Base-by-base conservation (phyloP, 1,140 invertebrate genomes). In the Drosophila dunni region DNA sequence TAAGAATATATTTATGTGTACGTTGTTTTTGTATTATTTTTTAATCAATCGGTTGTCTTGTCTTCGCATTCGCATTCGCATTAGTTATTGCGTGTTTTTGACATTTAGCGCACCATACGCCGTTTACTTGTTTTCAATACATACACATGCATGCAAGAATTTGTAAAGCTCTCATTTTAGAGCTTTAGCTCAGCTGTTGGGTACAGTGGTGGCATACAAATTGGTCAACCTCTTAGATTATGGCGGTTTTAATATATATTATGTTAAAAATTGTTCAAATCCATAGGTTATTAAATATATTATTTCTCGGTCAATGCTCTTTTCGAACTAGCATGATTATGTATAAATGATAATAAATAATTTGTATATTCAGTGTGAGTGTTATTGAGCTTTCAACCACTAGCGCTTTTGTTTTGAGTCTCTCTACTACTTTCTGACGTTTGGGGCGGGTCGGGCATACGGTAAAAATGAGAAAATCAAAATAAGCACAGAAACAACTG, bases 131-230 rank as follows among this genome's bases (percentile, higher is more conserved):
- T 20, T 29, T 72, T 73, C 68, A 29, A 29, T 29, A 61, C n/a
- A 36, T 36, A 51, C 24, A 40, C 2, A 40, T 40, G 36, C 46
- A 29, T 29, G 24, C 24, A 29, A 29, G 24, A 29, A 29, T 13
- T 10, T 45, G 13, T 29, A 17, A 40, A 50, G 50, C 11, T 13
- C 10, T 13, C 29, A 34, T 29, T 51, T 36, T 15, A 0, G 17
- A 81, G 81, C 81, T 85, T 78, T 78, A 13, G 10, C 44, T 36
- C 81, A 84, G 82, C 81, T 85, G 81, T 70, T 77, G 7, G 5
- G 0, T 9, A 84, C 81, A 84, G 81, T 81, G 34, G 68, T 51
- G 64, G 46, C 34, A 33, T 1, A n/a, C 10, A 66, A 57, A 74
- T 17, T 53, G 42, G 36, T 11, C 38, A 38, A 57, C 42, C 45